Base-by-base conservation (phyloP, 2,113 vertebrate genomes). In the Scytalopus superciliaris region DNA sequence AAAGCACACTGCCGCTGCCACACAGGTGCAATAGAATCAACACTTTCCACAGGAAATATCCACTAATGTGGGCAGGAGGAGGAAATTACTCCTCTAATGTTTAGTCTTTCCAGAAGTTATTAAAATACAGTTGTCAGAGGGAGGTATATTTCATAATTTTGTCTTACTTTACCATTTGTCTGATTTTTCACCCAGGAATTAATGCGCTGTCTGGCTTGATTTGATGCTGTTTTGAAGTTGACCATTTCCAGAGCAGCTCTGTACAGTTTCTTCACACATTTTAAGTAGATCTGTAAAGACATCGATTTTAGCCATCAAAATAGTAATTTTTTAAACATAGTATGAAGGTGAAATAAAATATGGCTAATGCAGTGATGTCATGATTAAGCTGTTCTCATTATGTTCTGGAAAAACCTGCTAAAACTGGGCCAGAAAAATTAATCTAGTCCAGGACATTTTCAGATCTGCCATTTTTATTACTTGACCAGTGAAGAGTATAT, bases 161-260 rank as follows among this genome's bases (percentile, higher is more conserved):
- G 22, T 27, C 55, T 85, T 62, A 49, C 28, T 96, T 95, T 95
- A 99, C 99, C 98, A 8, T 98, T 97, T 35, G 99, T 99, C 96
- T 99, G 98, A 82, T 98, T 96, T 97, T 98, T 97, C 31, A 99
- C 98, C 99, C 99, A 99, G 85, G 93, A 94, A 96, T 99, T 99
- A 96, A 99, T 99, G 94, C 98, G 97, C 37, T 83, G 93, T 95
- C 98, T 97, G 95, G 98, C 98, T 76, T 97, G 95, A 28, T 99
- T 98, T 69, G 99, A 27, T 79, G 97, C 97, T 52, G 98, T 98
- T 55, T 98, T 77, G 95, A 99, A 99, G 92, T 98, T 98, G 59
- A 99, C 97, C 8, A 53, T 80, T 95, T 98, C 98, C 98, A 99
- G 94, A 56, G 98, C 98, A 50, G 98, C 98, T 49, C 97, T 97